A percentile compares a stretch with the other conserved stretches of the same genome.
These are phyloP conservation scores for Ciona savignyi DNA, from an alignment of 23 tunicate genomes.

Conservation along the genomic window DNA sequence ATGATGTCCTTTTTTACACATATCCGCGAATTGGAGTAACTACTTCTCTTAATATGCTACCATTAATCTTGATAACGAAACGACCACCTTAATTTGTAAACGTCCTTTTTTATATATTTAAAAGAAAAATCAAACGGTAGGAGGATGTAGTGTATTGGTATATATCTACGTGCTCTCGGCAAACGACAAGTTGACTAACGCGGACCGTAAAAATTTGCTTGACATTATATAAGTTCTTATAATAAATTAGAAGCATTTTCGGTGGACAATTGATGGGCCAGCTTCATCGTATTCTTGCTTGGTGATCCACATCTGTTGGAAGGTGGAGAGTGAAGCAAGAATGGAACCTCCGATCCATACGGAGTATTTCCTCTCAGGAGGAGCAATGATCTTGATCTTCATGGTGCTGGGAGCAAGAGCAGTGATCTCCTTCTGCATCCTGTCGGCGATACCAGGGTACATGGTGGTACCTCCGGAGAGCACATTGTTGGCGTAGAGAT, in stretches of 20 bases:
- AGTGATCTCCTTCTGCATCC: constrained; percentile 96
- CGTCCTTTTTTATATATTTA: too few species aligned
- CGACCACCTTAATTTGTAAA: too few species aligned
- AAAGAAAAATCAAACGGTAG: too few species aligned
- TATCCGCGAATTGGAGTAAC: too few species aligned
- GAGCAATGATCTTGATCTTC: constrained; percentile 98
- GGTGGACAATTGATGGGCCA: constrained; percentile 97
- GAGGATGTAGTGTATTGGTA: background rate
- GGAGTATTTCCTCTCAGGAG: constrained; percentile 99
- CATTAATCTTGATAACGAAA: too few species aligned
- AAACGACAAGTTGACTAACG: background rate
- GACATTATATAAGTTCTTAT: constrained; percentile 3
- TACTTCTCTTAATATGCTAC: too few species aligned
- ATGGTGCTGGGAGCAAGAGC: constrained; percentile 95
- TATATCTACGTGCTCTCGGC: background rate
- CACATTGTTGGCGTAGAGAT: constrained; percentile 95
- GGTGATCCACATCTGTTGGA: constrained; percentile 98
- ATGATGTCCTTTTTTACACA: too few species aligned
- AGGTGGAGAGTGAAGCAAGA: constrained; percentile 88
- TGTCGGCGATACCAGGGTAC: constrained; percentile 95
- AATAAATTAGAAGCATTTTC: constrained; percentile 91
- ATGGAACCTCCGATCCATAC: constrained; percentile 99
- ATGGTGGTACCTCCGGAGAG: constrained; percentile 94
- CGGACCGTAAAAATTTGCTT: constrained; percentile 1
- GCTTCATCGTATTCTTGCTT: constrained; percentile 96